Percentiles rank a stretch among this genome's conserved stretches.
Conservation (phyloP, 2,888 invertebrate genomes). For the Linnaemya vulpina region DNA sequence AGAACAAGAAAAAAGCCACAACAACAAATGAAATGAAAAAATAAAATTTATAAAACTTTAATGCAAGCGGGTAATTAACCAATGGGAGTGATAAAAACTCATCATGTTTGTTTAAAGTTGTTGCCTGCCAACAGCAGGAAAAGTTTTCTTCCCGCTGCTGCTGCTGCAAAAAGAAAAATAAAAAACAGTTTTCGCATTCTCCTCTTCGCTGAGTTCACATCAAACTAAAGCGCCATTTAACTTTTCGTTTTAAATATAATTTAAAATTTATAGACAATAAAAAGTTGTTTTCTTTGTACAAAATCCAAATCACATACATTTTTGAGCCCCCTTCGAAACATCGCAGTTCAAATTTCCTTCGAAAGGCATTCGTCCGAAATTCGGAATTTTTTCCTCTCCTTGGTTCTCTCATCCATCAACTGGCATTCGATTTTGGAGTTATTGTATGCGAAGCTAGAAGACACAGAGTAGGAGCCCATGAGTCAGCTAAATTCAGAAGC, state of each 20-base stretch:
- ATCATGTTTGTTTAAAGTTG: conserved; percentile 4
- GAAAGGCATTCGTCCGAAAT: neutral
- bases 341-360: neutral
- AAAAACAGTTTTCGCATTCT: conserved; percentile 23
- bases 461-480: no score
- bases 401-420: neutral
- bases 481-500: no score
- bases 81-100: conserved; percentile 55
- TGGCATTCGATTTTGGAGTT: no score
- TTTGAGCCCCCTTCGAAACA: no score
- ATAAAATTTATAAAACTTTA: conserved; percentile 17
- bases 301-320: no score
- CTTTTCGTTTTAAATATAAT: conserved; percentile 34
- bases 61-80: conserved; percentile 49
- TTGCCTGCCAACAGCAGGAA: neutral
- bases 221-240: conserved; percentile 28
- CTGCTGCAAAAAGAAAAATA: conserved; percentile 13
- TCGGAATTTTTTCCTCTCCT: neutral
- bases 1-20: conserved; percentile 4
- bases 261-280: neutral
- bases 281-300: neutral
- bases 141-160: conserved; percentile 16
- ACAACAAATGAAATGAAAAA: neutral
- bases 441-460: no score
- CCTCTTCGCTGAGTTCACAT: neutral